phyloP scores from a whole-genome alignment of 2,113 vertebrate species.

The Brachirus orientalis region DNA sequence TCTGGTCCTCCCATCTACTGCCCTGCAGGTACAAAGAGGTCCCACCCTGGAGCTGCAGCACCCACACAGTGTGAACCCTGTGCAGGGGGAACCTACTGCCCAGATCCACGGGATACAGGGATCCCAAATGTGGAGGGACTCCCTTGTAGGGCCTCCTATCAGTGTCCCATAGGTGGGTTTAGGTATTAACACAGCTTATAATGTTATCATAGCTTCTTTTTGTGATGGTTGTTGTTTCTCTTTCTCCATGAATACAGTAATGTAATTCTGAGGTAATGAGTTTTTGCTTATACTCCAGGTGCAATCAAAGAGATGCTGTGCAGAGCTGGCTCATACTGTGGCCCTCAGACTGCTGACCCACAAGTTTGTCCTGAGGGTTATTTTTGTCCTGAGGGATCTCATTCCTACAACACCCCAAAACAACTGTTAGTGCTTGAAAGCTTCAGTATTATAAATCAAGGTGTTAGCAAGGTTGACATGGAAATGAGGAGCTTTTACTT shows the following conservation, averaged over 20 bases:
- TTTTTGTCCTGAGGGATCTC: conserved; percentile 87
- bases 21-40: conserved; percentile 86
- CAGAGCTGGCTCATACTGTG: conserved; percentile 87
- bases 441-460: conserved; percentile 8
- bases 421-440: conserved; percentile 82
- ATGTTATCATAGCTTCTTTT: neutral
- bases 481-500: neutral
- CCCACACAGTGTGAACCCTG: conserved; percentile 85
- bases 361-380: conserved; percentile 87
- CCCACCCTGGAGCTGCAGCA: conserved; percentile 83
- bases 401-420: conserved; percentile 79
- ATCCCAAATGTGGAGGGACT: conserved; percentile 82
- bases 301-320: conserved; percentile 84
- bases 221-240: neutral
- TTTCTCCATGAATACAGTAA: neutral
- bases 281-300: conserved; percentile 75
- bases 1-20: conserved; percentile 82
- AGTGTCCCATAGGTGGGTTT: conserved; percentile 86
- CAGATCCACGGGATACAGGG: conserved; percentile 78
- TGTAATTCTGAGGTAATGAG: too few relatives aligned
- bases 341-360: conserved; percentile 82
- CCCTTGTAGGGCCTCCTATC: conserved; percentile 85
- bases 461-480: neutral
- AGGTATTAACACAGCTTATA: neutral
- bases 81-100: conserved; percentile 86